Evolutionary conservation across 2,888 invertebrate genomes (phyloP).

Genomic region (Scrobipalpa costella): DNA sequence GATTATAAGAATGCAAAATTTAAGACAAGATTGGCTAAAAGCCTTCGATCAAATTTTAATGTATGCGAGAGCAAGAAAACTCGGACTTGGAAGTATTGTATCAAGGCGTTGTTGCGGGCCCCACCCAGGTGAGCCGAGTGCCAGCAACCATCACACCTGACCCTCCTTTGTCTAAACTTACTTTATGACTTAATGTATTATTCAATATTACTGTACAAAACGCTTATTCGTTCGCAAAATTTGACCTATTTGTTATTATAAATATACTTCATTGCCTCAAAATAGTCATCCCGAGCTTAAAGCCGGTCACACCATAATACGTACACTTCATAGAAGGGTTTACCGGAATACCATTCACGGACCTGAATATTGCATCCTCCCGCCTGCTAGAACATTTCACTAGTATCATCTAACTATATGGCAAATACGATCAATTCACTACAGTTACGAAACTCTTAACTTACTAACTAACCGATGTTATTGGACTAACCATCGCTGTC

Average conservation of each 20-base stretch:
- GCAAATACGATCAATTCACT: conserved; percentile 71
- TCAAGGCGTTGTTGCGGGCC: conserved; percentile 16
- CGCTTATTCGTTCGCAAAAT: conserved; percentile 72
- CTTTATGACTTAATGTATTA: conserved; percentile 61
- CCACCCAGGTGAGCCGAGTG: conserved; percentile 47
- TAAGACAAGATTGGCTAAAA: conserved; percentile 7
- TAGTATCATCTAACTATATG: conserved; percentile 75
- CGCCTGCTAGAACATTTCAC: conserved; percentile 67
- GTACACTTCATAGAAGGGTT: conserved; percentile 76
- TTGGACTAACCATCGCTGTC: conserved; percentile 62
- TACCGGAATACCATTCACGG: conserved; percentile 54
- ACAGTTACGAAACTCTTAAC: conserved; percentile 69
- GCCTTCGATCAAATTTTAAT: conserved; percentile 10
- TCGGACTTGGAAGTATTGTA: conserved; percentile 14
- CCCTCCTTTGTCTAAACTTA: conserved; percentile 64
- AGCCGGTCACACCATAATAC: conserved; percentile 66
- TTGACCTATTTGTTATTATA: conserved; percentile 64
- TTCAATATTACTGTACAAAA: conserved; percentile 77
- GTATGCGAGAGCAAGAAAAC: conserved; percentile 16
- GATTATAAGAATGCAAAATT: conserved; percentile 1
- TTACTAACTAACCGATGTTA: conserved; percentile 67
- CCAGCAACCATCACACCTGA: conserved; percentile 49
- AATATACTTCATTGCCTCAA: conserved; percentile 48
- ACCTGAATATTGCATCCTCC: conserved; percentile 70
- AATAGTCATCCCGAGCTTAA: conserved; percentile 56